Evolutionary conservation across 2,797 vertebrate genomes (phyloP), one percentile per base, ranked within the genome.

Genomic region (Parauchenoglanis punctatus): DNA sequence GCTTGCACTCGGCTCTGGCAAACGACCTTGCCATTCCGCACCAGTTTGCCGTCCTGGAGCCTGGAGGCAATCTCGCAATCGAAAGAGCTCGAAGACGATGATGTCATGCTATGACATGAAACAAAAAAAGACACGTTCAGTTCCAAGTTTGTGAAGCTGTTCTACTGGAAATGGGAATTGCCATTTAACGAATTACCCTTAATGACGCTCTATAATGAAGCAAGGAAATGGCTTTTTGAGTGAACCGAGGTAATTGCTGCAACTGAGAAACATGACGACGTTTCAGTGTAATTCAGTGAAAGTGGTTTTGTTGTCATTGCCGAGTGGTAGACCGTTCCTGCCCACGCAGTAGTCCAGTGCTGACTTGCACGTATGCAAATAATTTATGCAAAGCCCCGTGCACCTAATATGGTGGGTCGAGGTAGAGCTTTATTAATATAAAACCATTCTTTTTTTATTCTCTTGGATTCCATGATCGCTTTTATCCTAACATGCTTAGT

Each of bases 311-410:
- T 59, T 70, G 54, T 46, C 40, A 5, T 61, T 59, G 46, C 8
- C 4, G 23, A 17, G 31, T 2, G 17, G 87, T 73, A 77, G 61
- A 59, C 72, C 85, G 18, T 44, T 83, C 82, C 56, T 87, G 46
- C 87, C 81, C 40, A 89, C 73, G 76, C 40, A 46, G 75, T 10
- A 52, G 11, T 18, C 72, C 68, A 65, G 49, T 4, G 58, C 78
- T 68, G 75, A 84, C 65, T 52, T 70, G 0, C n/a, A 49, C 59
- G 63, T 86, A 95, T 95, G 94, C 94, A 96, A 95, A 95, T 93
- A 15, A 25, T 82, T 84, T 92, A 96, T 95, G 94, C 94, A 95
- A 95, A 96, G 83, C 15, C 68, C 15, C 0, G 25, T 18, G 20
- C 15, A 13, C 18, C 40, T 80, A 61, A 81, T 44, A 63, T 5